Evolutionary conservation across 1,140 invertebrate genomes (phyloP).

Genomic region (Euura lappo): DNA sequence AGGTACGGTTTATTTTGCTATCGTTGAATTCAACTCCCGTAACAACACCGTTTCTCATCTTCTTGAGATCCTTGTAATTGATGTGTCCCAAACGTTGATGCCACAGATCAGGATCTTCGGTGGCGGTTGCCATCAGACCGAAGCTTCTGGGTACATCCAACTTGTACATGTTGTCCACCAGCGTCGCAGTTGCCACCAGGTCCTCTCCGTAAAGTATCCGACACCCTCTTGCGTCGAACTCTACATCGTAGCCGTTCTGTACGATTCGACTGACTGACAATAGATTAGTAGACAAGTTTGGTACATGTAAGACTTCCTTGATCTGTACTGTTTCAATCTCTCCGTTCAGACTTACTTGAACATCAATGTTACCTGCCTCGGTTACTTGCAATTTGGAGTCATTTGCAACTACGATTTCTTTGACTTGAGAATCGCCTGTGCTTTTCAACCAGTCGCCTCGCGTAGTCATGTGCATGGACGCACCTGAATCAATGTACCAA

Average conservation of each 20-base stretch:
- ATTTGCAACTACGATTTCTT: constrained; percentile 8
- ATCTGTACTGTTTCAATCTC: constrained; percentile 1
- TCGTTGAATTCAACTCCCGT: constrained; percentile 17
- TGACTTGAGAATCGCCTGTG: background rate
- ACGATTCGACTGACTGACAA: constrained; percentile 12
- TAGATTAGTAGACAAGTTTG: constrained; percentile 12
- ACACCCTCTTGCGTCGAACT: background rate
- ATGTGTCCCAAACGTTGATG: constrained; percentile 26
- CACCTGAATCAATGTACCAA: constrained; percentile 38
- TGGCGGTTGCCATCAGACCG: background rate
- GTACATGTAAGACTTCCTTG: constrained; percentile 16
- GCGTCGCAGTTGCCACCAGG: constrained; percentile 29
- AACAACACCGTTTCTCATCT: constrained; percentile 34
- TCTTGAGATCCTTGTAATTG: constrained; percentile 29
- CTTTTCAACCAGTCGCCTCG: constrained; percentile 30
- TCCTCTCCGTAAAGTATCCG: background rate
- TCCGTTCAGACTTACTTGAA: background rate
- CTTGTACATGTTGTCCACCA: constrained; percentile 35
- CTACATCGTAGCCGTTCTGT: background rate
- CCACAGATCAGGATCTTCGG: constrained; percentile 11
- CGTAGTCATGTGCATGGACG: constrained; percentile 36
- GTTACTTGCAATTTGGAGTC: background rate
- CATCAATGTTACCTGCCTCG: background rate
- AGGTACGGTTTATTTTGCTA: constrained; percentile 12
- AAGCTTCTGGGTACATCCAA: constrained; percentile 1